Conservation (phyloP, 2,888 invertebrate genomes). For the Mechanitis messenoides region DNA sequence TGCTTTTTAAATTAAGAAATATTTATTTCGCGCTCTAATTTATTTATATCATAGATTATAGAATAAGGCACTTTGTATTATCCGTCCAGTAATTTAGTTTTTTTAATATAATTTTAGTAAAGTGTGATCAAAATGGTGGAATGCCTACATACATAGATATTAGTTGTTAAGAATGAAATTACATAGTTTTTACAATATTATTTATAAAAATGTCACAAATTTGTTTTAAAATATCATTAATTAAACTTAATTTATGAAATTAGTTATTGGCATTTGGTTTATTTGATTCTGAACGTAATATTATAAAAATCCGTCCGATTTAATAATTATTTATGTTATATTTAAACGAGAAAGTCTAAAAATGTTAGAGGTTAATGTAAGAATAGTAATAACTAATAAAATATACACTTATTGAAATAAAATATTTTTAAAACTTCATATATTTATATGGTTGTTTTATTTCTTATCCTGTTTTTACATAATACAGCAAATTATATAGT, state of each 20-base stretch:
- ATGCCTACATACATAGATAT: background rate
- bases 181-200: background rate
- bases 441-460: no score
- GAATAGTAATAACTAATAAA: no score
- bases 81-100: conserved; percentile 3
- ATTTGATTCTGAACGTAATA: background rate
- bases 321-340: no score
- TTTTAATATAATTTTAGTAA: background rate
- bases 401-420: no score
- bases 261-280: no score
- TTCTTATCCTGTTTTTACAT: no score
- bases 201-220: conserved; percentile 4
- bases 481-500: no score
- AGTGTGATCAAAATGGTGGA: conserved; percentile 2
- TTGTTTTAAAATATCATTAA: background rate
- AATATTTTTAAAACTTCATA: no score
- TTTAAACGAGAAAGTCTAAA: no score
- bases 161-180: conserved; percentile 2
- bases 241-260: background rate
- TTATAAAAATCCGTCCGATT: background rate
- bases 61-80: background rate
- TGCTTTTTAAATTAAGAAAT: background rate
- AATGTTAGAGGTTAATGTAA: no score
- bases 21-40: conserved; percentile 1
- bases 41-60: background rate